Base-by-base conservation (phyloP, 2,888 invertebrate genomes). In the Serrognathus titanus region DNA sequence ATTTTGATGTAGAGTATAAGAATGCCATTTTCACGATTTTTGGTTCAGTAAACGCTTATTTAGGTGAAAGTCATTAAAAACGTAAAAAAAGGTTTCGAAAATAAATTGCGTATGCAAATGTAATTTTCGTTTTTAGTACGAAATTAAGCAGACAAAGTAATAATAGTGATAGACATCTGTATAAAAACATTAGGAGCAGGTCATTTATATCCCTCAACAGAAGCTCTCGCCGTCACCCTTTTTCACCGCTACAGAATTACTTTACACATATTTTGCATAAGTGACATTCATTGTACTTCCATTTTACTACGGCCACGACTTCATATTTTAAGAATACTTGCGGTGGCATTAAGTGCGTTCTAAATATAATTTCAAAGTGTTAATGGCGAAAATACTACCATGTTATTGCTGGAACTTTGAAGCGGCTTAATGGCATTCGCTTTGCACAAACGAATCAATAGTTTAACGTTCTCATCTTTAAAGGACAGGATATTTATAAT, bases 201-300 rank as follows among this genome's bases (percentile, higher is more conserved):
- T 43, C 43, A 43, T 43, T 43, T 43, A 43, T 43, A 43, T 43
- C 43, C 16, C 43, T 43, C 43, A 43, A 40, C 24, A 11, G 51
- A 31, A 51, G 41, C 40, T 39, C 38, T 41, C 16, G 38, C 37
- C 31, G 13, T 48, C 43, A 39, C 53, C 53, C 37, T 63, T 59
- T 51, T 57, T 58, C 59, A 54, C 55, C 57, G 55, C 46, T 57
- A 58, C 48, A 57, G 56, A 63, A 63, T 63, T 61, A 63, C 61
- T 61, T 61, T 55, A 54, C 57, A 57, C 63, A 63, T 63, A 63
- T 63, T 61, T 63, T 55, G 51, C 59, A 43, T 61, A 57, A 63
- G 59, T 53, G 61, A 53, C 61, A 59, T 63, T 63, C 61, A 59
- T 61, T 61, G 63, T 57, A 53, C 59, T 61, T 59, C 53, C 57